A percentile compares a stretch with the other conserved stretches of the same genome.
Conservation (phyloP, 2,888 invertebrate species). For the Epsilonema sp. region DNA sequence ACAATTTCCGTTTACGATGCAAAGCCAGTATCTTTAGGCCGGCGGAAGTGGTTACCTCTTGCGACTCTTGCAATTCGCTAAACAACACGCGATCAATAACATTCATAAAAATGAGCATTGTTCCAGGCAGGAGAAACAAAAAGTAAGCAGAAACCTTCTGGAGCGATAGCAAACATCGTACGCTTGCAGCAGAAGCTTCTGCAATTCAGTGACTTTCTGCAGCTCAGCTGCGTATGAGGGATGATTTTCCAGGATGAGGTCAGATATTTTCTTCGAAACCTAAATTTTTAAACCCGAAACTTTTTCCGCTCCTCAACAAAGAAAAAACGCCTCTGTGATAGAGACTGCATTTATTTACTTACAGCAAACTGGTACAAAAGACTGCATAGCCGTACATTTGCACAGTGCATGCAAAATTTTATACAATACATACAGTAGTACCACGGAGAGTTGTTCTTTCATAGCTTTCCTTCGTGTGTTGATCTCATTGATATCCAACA, state of each 20-base stretch:
- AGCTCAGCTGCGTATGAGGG: constrained; percentile 66
- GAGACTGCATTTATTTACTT: too few relatives aligned
- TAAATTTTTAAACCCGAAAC: too few relatives aligned
- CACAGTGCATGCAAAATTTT: too few relatives aligned
- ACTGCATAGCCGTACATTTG: too few relatives aligned
- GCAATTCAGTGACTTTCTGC: constrained; percentile 35
- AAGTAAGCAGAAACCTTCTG: neutral
- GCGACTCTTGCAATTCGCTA: neutral
- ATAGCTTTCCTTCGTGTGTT: neutral
- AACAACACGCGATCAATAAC: too few relatives aligned
- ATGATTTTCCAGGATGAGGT: constrained; percentile 72
- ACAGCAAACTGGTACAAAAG: too few relatives aligned
- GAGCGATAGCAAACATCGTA: neutral
- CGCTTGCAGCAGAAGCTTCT: constrained; percentile 2
- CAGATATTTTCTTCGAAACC: constrained; percentile 63
- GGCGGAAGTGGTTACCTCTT: neutral
- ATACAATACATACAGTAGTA: neutral
- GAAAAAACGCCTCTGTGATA: too few relatives aligned
- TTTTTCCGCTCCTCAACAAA: too few relatives aligned
- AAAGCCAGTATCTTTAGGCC: constrained; percentile 18
- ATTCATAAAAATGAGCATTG: too few relatives aligned
- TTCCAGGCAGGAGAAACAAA: too few relatives aligned
- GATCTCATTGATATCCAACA: constrained; percentile 4
- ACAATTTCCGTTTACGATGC: constrained; percentile 27
- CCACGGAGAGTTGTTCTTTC: constrained; percentile 3